A percentile compares a stretch with the other conserved stretches of the same genome.
Evolutionary conservation across 2,797 vertebrate species (phyloP).

Genomic region (Spinus olivaceus): DNA sequence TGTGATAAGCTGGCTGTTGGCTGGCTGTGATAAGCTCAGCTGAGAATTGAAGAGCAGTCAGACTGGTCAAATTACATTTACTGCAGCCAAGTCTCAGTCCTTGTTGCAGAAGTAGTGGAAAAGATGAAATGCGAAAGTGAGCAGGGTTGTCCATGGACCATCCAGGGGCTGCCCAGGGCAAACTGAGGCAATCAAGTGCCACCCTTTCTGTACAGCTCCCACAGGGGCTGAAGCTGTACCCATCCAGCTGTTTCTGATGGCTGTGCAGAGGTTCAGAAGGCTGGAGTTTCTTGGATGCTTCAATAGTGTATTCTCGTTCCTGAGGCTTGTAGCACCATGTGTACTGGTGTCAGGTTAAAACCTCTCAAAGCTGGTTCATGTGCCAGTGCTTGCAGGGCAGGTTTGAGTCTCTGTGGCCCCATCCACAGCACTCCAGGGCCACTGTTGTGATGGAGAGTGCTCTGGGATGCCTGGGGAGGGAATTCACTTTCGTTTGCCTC

Average conservation of each 20-base stretch:
- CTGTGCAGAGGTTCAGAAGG: not conserved
- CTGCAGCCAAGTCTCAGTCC: not conserved
- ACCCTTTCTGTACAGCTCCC: not conserved
- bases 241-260: not conserved
- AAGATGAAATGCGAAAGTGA: not conserved
- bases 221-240: not conserved
- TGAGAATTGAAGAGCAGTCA: not conserved
- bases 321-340: not conserved
- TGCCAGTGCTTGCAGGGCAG: not conserved
- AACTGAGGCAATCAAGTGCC: not conserved
- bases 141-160: not conserved
- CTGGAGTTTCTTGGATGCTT: not conserved
- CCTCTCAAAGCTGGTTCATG: not conserved
- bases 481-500: not conserved
- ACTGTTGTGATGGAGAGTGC: not conserved
- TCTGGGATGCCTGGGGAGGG: not conserved
- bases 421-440: not conserved
- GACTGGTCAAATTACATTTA: not conserved
- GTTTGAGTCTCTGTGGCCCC: not conserved
- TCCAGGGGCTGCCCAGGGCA: not conserved
- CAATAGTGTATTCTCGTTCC: not conserved
- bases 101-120: not conserved
- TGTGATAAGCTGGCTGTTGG: constrained; percentile 8
- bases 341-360: not conserved
- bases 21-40: constrained; percentile 12